These are phyloP conservation scores for Amphiprion ocellaris DNA, from an alignment of 2,113 vertebrate species.

Conservation along the genomic window DNA sequence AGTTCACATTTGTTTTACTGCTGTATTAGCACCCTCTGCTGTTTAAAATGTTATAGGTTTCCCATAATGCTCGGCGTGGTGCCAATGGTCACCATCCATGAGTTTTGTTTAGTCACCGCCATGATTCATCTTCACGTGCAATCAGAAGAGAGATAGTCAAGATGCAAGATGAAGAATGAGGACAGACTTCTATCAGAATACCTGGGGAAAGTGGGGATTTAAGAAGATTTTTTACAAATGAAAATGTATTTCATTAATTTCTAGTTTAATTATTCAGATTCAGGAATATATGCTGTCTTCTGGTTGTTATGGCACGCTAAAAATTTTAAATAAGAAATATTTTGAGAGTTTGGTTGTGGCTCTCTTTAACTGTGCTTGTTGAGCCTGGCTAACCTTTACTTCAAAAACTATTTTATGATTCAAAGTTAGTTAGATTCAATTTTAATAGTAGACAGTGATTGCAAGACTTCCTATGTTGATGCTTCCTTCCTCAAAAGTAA, in stretches of 20 bases:
- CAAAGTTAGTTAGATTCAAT: too few relatives aligned
- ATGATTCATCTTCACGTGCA: constrained; percentile 17
- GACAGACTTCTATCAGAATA: not conserved
- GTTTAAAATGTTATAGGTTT: not conserved
- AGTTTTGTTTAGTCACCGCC: constrained; percentile 23
- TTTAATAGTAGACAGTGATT: not conserved
- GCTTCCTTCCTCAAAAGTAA: not conserved
- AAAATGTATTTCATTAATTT: not conserved
- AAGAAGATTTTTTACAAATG: not conserved
- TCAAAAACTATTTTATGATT: too few relatives aligned
- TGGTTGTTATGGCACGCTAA: too few relatives aligned
- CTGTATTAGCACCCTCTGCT: constrained; percentile 27
- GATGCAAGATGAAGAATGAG: not conserved
- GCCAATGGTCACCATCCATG: not conserved
- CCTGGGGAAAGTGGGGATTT: not conserved
- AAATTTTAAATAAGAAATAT: too few relatives aligned
- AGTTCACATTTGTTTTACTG: not conserved
- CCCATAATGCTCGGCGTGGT: not conserved
- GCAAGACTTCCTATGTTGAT: not conserved
- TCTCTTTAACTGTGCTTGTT: too few relatives aligned
- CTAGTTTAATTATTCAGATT: not conserved
- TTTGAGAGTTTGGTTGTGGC: not conserved
- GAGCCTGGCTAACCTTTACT: too few relatives aligned
- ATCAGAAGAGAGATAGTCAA: not conserved
- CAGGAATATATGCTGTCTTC: too few relatives aligned